These are phyloP conservation scores for Drosophila atripex DNA, from an alignment of 2,888 invertebrate species.

Conservation along the genomic window DNA sequence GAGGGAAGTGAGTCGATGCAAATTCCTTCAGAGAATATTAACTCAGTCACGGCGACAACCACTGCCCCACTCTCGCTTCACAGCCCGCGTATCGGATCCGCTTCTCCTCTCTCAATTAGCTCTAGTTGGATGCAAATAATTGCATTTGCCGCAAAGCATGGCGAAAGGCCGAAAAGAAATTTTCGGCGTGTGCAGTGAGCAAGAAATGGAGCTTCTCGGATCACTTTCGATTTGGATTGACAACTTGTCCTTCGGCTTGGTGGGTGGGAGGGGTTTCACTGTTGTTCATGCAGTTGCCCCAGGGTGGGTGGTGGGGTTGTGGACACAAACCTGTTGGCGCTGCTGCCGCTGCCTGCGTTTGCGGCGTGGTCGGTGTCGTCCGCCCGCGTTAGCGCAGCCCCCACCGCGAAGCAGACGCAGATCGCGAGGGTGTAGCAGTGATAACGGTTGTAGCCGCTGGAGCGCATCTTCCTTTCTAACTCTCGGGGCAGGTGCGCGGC, in stretches of 20 bases:
- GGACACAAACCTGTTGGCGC: constrained; percentile 39
- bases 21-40: too few relatives aligned
- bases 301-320: neutral
- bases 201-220: too few relatives aligned
- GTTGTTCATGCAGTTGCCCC: neutral
- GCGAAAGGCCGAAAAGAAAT: too few relatives aligned
- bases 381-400: constrained; percentile 29
- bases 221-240: too few relatives aligned
- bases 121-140: constrained; percentile 5
- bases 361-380: constrained; percentile 13
- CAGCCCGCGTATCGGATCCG: neutral
- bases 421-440: constrained; percentile 25
- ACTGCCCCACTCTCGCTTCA: neutral
- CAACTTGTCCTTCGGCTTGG: too few relatives aligned
- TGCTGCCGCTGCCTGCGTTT: constrained; percentile 10
- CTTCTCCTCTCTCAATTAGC: constrained; percentile 7
- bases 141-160: constrained; percentile 6
- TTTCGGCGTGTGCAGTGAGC: too few relatives aligned
- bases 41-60: neutral
- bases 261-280: neutral
- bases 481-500: constrained; percentile 14
- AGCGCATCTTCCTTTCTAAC: constrained; percentile 43
- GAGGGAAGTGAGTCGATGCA: too few relatives aligned
- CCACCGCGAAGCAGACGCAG: constrained; percentile 30
- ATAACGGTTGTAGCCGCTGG: constrained; percentile 37